A percentile compares a stretch with the other conserved stretches of the same genome.
Evolutionary conservation across 1,140 invertebrate species (phyloP).

Genomic region (Papilio xuthus): DNA sequence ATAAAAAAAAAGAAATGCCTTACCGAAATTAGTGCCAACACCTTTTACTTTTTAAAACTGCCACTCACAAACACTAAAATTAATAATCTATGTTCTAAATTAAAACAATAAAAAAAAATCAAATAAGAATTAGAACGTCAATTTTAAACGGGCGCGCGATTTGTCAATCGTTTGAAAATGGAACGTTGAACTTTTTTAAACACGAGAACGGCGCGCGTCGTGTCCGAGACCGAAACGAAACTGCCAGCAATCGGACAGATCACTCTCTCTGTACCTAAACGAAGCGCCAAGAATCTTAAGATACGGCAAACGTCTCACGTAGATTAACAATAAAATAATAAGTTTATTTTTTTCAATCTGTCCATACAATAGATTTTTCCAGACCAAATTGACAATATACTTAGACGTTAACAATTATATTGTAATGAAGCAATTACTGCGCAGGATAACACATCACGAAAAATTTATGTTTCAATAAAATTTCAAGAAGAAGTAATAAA

Average conservation of each 20-base stretch:
- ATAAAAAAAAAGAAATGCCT: slow-evolving; percentile 48
- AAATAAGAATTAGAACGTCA: slow-evolving; percentile 41
- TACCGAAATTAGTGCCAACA: slow-evolving; percentile 61
- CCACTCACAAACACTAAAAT: slow-evolving; percentile 55
- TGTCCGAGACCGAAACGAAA: slow-evolving; percentile 47
- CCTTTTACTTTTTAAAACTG: slow-evolving; percentile 59
- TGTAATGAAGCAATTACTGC: not conserved
- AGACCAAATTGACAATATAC: too few relatives aligned
- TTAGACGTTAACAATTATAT: not conserved
- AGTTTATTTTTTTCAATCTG: not conserved
- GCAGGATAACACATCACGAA: not conserved
- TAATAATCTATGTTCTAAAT: slow-evolving; percentile 39
- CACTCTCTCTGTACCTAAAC: slow-evolving; percentile 59
- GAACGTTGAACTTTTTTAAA: slow-evolving; percentile 50
- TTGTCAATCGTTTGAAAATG: slow-evolving; percentile 51
- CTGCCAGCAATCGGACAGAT: slow-evolving; percentile 55
- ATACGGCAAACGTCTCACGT: slow-evolving; percentile 46
- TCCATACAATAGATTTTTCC: not conserved
- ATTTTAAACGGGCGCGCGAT: slow-evolving; percentile 53
- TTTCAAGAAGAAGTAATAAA: not conserved
- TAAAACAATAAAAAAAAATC: slow-evolving; percentile 40
- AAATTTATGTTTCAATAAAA: not conserved
- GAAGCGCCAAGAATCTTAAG: slow-evolving; percentile 59
- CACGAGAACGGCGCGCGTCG: slow-evolving; percentile 45
- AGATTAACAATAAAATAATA: not conserved